phyloP scores from a whole-genome alignment of 2,888 invertebrate species.

The Cybosia mesomella region DNA sequence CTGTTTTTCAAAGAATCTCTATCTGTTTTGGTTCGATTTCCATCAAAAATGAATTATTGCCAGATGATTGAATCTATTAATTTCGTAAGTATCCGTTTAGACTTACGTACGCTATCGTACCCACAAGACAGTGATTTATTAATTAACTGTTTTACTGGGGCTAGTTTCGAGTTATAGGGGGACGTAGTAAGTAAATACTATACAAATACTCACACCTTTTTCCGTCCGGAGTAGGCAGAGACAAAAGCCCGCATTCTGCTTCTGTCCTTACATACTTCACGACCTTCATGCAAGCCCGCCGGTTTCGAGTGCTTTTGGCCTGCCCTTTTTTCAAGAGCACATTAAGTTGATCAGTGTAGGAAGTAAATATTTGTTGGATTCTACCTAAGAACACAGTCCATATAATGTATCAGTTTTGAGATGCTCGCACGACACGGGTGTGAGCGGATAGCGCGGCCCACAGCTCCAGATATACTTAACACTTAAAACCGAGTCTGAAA shows the following conservation, averaged over 20 bases:
- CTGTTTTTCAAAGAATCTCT: not conserved
- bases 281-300: no score
- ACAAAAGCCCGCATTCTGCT: no score
- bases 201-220: no score
- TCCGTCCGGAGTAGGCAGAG: no score
- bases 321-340: no score
- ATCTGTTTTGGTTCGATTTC: not conserved
- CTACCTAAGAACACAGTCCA: not conserved
- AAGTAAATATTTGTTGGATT: not conserved
- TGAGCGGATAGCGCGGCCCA: not conserved
- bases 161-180: not conserved
- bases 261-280: no score
- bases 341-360: no score
- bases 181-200: not conserved
- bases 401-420: not conserved
- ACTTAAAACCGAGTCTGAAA: conserved; percentile 17
- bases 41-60: not conserved
- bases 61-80: no score
- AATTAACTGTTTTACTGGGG: not conserved
- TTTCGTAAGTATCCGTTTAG: no score
- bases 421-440: not conserved
- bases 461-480: conserved; percentile 1
- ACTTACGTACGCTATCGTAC: not conserved
- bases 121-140: no score
- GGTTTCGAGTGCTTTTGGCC: no score